These are phyloP conservation scores for Bostrychus sinensis DNA, from an alignment of 2,113 vertebrate genomes.

Conservation along the genomic window DNA sequence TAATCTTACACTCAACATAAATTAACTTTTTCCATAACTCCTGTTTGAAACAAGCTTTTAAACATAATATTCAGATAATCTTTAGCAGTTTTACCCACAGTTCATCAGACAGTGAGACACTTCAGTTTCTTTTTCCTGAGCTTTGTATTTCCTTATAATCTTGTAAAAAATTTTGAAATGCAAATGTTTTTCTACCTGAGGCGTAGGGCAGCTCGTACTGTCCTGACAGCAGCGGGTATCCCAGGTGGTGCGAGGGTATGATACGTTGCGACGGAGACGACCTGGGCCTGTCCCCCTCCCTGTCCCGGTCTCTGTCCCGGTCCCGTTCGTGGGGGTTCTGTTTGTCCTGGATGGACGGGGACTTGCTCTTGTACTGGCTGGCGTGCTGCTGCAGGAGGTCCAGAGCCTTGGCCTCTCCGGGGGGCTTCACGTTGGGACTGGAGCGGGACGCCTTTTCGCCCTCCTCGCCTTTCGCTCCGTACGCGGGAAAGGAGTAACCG, in stretches of 20 bases:
- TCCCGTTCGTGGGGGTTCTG: conserved; percentile 83
- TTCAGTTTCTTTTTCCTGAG: too few species aligned
- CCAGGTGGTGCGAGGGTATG: conserved; percentile 91
- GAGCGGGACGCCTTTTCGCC: conserved; percentile 86
- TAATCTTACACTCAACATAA: too few species aligned
- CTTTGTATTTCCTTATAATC: too few species aligned
- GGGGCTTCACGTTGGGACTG: conserved; percentile 78
- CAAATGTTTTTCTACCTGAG: conserved; percentile 79
- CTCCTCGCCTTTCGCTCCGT: conserved; percentile 89
- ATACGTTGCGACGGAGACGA: conserved; percentile 93
- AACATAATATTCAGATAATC: too few species aligned
- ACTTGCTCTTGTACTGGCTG: conserved; percentile 99
- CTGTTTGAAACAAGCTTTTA: too few species aligned
- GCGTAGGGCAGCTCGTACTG: conserved; percentile 96
- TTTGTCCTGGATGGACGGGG: conserved; percentile 85
- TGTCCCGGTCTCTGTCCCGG: conserved; percentile 75
- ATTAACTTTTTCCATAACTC: too few species aligned
- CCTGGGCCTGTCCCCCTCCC: conserved; percentile 85
- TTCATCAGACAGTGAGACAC: too few species aligned
- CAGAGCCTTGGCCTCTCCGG: conserved; percentile 90
- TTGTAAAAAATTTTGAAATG: too few species aligned
- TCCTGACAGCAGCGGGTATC: conserved; percentile 91
- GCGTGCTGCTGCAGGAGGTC: conserved; percentile 97
- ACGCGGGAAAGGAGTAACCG: conserved; percentile 91
- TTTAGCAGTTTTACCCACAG: too few species aligned